Base-by-base conservation (phyloP, 1,140 invertebrate genomes). In the Orussus abietinus region DNA sequence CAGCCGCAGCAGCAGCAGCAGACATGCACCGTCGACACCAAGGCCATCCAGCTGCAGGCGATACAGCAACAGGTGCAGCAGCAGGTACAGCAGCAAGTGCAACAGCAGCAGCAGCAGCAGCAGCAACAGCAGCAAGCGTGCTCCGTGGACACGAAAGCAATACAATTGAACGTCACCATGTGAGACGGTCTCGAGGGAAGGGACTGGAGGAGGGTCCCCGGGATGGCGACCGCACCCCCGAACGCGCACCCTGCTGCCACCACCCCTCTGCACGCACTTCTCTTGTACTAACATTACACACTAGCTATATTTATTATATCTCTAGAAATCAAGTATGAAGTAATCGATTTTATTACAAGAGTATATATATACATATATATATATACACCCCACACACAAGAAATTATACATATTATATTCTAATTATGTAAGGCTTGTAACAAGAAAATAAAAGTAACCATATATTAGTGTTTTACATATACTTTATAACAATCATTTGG, bases 391-490 rank as follows among this genome's bases (percentile, higher is more conserved):
- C n/a, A n/a, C n/a, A n/a, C n/a, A n/a, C n/a, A n/a, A n/a, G n/a
- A 68, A 68, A 67, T 57, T 68, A 72, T 72, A 70, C 62, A 72
- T 66, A 68, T 62, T 58, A 62, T 69, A 71, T 72, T 71, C 66
- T 71, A 72, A 69, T 63, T 55, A 62, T 62, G 48, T 73, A 72
- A 73, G 69, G 70, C 70, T 73, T 72, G 69, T 72, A 73, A 73
- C 65, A 72, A 69, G 62, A 54, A 70, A 66, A 57, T 63, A 69
- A 71, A 69, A 70, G 51, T 72, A 72, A 71, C 55, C 69, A 59
- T 68, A 69, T 69, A 70, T 69, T 72, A 72, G 64, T 71, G 69
- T 71, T 71, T 71, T 71, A 68, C 68, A 72, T 72, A 72, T 69
- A 69, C 64, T 68, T 70, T 70, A 70, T 64, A 65, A 42, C 38